A percentile compares a stretch with the other conserved stretches of the same genome.
Conservation (phyloP, 2,797 vertebrate species). For the Lutjanus argentimaculatus region DNA sequence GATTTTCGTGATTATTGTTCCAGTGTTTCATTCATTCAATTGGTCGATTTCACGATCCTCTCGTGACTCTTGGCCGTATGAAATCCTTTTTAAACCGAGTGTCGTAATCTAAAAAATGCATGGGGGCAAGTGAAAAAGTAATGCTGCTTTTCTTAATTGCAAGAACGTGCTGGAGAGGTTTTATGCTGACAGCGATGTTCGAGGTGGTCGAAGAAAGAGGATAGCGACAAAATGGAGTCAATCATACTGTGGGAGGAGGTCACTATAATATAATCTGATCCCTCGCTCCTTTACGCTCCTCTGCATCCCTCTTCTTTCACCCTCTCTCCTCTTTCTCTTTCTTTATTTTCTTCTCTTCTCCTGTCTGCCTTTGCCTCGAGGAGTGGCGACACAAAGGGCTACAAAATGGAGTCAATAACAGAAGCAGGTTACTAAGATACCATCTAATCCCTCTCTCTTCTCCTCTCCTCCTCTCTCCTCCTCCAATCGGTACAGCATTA, state of each 20-base stretch:
- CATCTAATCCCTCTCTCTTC: slow-evolving; percentile 31
- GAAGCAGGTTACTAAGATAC: slow-evolving; percentile 59
- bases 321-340: not conserved
- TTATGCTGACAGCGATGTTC: not conserved
- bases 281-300: not conserved
- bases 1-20: not conserved
- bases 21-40: not conserved
- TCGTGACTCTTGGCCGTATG: not conserved
- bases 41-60: not conserved
- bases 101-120: not conserved
- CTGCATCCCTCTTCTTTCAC: not conserved
- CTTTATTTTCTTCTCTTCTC: slow-evolving; percentile 6
- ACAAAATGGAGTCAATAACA: slow-evolving; percentile 64
- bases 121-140: not conserved
- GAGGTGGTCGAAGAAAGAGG: not conserved
- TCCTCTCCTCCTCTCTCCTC: not conserved
- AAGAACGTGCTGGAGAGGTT: not conserved
- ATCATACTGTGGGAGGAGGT: slow-evolving; percentile 1
- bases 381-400: slow-evolving; percentile 16
- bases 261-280: slow-evolving; percentile 12
- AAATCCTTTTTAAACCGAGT: slow-evolving; percentile 9
- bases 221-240: slow-evolving; percentile 37
- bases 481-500: not conserved
- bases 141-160: not conserved
- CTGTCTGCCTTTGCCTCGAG: slow-evolving; percentile 9